phyloP scores from a whole-genome alignment of 2,797 vertebrate species.

The Manis crassicaudata region DNA sequence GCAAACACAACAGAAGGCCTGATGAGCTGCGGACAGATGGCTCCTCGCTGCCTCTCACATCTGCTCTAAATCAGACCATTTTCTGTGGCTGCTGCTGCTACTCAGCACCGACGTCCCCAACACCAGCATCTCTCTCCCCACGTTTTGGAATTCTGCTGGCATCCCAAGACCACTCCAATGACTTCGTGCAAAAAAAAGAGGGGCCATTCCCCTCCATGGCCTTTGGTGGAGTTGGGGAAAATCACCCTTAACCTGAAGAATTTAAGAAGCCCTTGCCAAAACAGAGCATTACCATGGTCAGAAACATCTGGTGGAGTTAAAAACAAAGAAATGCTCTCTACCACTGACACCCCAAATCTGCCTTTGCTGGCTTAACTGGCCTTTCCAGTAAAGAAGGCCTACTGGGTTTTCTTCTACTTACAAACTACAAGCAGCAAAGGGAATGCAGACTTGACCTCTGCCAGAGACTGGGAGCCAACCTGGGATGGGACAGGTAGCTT shows the following conservation, averaged over 20 bases:
- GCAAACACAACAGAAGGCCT: constrained; percentile 68
- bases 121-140: background rate
- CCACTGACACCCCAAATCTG: background rate
- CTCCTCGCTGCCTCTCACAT: background rate
- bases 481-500: too few species aligned
- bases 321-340: background rate
- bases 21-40: constrained; percentile 10
- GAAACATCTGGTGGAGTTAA: background rate
- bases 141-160: background rate
- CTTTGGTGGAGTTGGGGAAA: background rate
- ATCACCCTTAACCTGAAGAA: background rate
- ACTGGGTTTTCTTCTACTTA: background rate
- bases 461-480: background rate
- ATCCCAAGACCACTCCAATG: background rate
- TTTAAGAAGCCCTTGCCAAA: background rate
- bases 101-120: background rate
- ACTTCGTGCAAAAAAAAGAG: background rate
- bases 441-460: background rate
- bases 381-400: background rate
- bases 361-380: background rate
- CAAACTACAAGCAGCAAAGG: background rate
- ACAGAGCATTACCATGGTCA: background rate
- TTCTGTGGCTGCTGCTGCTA: background rate
- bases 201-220: background rate
- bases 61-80: constrained; percentile 49